Evolutionary conservation across 1,140 invertebrate species (phyloP).

Genomic region (Macrosteles quadrilineatus): DNA sequence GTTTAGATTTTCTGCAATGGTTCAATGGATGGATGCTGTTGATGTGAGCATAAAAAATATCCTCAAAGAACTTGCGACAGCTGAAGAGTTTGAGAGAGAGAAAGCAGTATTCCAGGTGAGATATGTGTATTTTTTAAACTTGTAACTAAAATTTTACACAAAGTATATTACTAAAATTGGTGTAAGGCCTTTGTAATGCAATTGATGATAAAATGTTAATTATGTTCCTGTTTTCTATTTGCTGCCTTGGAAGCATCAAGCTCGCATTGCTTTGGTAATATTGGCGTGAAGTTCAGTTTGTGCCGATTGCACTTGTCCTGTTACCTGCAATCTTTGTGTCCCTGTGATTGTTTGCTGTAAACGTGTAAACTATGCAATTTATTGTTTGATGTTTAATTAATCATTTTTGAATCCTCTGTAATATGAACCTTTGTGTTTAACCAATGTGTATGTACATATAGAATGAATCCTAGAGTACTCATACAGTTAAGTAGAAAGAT

Average conservation of each 20-base stretch:
- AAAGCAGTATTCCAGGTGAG: conserved; percentile 69
- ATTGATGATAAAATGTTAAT: no score
- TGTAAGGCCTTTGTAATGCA: no score
- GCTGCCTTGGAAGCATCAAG: conserved; percentile 38
- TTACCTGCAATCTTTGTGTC: background rate
- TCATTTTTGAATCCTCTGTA: no score
- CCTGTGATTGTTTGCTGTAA: no score
- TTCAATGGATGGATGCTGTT: conserved; percentile 88
- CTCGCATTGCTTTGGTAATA: conserved; percentile 6
- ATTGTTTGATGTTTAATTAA: no score
- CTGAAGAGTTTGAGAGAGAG: conserved; percentile 87
- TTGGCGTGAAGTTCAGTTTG: background rate
- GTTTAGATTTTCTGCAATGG: conserved; percentile 74
- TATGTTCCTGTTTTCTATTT: background rate
- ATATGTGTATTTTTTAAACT: conserved; percentile 9
- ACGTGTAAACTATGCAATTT: no score
- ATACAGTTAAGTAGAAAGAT: no score
- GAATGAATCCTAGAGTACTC: no score
- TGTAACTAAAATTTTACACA: background rate
- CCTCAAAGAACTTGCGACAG: conserved; percentile 76
- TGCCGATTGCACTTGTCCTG: background rate
- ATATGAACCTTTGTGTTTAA: no score
- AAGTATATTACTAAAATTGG: no score
- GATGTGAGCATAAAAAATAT: conserved; percentile 80
- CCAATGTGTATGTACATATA: no score